Base-by-base conservation (phyloP, 2,888 invertebrate species). In the Dryocosmus kuriphilus region DNA sequence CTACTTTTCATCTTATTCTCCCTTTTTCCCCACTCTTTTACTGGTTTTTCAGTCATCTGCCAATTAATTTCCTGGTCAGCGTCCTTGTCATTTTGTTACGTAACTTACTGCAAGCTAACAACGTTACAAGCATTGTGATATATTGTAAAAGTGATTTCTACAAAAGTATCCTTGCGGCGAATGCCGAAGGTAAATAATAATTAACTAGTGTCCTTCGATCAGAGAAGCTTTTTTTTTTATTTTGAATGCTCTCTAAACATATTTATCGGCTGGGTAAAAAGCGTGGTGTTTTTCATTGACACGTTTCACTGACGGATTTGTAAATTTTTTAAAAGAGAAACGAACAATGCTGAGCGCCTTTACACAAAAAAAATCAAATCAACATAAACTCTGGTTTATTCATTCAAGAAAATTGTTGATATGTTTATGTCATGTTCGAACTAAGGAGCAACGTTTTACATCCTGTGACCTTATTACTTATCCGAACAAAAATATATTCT, bases 21-120 rank as follows among this genome's bases (percentile, higher is more conserved):
- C 16, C 14, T 22, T n/a, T 75, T 60, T 41, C 30, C 9, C 51
- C 57, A 65, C 60, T 61, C 41, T 35, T n/a, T 27, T 38, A 55
- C 73, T 75, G 74, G 75, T 82, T 80, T 82, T 75, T 63, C 46
- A 19, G 24, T 30, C 51, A 51, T 11, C 19, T 51, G 46, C 46
- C 51, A 71, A 71, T 71, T 51, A 71, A 71, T 71, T 71, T 71
- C 30, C 67, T 19, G 67, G 51, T 27, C 27, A n/a, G 19, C n/a
- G 67, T 51, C 46, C n/a, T 46, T 46, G 67, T 30, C 67, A 71
- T 16, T 46, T 71, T 9, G 19, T 51, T 71, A 51, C 46, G 9
- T 71, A 9, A 51, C 24, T 71, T 24, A 51, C 46, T 46, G 14
- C 41, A 51, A 41, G 11, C 41, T 9, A 65, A 71, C 46, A 71